phyloP scores from a whole-genome alignment of 2,113 vertebrate species.

The Bufo bufo region DNA sequence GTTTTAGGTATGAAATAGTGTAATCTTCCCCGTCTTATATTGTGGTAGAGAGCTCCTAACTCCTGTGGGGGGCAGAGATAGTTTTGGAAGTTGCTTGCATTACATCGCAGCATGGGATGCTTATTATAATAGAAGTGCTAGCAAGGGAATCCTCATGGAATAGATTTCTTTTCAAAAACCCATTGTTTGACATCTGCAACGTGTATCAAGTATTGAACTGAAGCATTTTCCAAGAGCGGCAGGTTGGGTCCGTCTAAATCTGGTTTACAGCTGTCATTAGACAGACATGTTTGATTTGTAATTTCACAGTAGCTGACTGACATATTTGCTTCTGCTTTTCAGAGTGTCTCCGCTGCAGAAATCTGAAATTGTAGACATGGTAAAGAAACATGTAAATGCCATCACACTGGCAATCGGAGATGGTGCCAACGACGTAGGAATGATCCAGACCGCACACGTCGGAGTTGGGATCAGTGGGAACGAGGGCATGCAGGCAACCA shows the following conservation, averaged over 20 bases:
- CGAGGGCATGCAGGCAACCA: conserved; percentile 98
- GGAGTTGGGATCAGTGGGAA: conserved; percentile 98
- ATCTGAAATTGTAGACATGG: conserved; percentile 98
- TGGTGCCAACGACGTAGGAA: conserved; percentile 95
- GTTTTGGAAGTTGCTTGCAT: conserved; percentile 38
- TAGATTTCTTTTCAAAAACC: conserved; percentile 59
- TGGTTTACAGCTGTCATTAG: conserved; percentile 68
- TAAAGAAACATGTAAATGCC: conserved; percentile 96
- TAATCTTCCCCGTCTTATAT: neutral
- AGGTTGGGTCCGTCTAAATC: conserved; percentile 66
- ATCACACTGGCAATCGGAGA: conserved; percentile 97
- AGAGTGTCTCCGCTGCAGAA: conserved; percentile 98
- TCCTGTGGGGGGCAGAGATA: neutral
- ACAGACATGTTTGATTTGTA: conserved; percentile 53
- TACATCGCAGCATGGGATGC: conserved; percentile 35
- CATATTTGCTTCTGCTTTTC: conserved; percentile 63
- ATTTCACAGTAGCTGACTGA: conserved; percentile 64
- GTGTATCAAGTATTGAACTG: conserved; percentile 62
- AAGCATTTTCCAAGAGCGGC: conserved; percentile 63
- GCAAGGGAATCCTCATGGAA: neutral
- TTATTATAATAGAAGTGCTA: conserved; percentile 11
- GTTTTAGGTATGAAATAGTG: neutral
- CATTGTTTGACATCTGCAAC: conserved; percentile 64
- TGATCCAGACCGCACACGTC: conserved; percentile 98
- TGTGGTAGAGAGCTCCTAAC: neutral